These are phyloP conservation scores for Steinernema scapterisci DNA, from an alignment of 2,888 invertebrate genomes.

Conservation along the genomic window DNA sequence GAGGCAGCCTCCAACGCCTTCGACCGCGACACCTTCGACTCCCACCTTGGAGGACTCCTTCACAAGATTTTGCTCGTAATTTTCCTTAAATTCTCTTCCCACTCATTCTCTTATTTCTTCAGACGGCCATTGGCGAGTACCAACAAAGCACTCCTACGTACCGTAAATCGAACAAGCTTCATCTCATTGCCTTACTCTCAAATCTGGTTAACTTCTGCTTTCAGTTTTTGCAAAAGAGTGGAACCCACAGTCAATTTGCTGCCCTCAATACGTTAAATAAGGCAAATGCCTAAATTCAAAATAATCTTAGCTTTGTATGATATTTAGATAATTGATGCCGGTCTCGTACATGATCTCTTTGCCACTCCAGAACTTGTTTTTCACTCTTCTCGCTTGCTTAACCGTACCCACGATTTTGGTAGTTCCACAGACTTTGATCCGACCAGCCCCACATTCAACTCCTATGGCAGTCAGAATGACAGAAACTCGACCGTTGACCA, in stretches of 20 bases:
- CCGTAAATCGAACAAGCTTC: conserved; percentile 55
- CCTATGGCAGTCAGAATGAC: conserved; percentile 45
- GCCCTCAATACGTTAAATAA: conserved; percentile 74
- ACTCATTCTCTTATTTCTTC: no score
- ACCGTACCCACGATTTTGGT: conserved; percentile 55
- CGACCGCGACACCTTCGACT: conserved; percentile 69
- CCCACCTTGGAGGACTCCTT: conserved; percentile 70
- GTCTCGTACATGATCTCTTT: conserved; percentile 70
- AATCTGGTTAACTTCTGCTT: conserved; percentile 72
- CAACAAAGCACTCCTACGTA: conserved; percentile 60
- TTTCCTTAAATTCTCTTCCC: not conserved
- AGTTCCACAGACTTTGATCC: conserved; percentile 53
- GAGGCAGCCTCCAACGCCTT: conserved; percentile 49
- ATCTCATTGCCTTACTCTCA: conserved; percentile 71
- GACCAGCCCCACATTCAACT: conserved; percentile 48
- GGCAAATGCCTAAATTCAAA: conserved; percentile 43
- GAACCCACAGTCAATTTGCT: conserved; percentile 74
- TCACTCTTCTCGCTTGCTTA: conserved; percentile 63
- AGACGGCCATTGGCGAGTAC: conserved; percentile 69
- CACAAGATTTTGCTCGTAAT: conserved; percentile 71
- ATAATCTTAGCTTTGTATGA: not conserved
- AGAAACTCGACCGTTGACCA: conserved; percentile 58
- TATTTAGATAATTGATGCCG: conserved; percentile 71
- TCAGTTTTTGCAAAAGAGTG: conserved; percentile 72
- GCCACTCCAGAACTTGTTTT: conserved; percentile 57